phyloP scores from a whole-genome alignment of 2,113 vertebrate genomes.

The Lutjanus erythropterus region DNA sequence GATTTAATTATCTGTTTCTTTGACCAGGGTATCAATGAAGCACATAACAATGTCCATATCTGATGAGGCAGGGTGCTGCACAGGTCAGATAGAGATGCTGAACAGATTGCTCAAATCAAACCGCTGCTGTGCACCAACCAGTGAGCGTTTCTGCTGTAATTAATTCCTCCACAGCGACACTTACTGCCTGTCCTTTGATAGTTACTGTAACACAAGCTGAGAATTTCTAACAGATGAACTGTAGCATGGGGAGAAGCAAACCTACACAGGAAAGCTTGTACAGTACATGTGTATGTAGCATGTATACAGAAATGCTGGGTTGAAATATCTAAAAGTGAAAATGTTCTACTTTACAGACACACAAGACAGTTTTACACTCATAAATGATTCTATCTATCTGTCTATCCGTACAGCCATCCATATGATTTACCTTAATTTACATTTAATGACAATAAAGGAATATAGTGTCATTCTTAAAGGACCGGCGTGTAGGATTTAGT shows the following conservation, averaged over 20 bases:
- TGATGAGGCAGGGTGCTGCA: slow-evolving; percentile 49
- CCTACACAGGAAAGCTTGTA: neutral
- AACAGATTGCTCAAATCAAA: slow-evolving; percentile 41
- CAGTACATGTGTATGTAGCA: neutral
- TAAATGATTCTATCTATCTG: too few relatives aligned
- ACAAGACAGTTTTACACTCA: neutral
- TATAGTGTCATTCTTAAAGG: too few relatives aligned
- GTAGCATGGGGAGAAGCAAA: neutral
- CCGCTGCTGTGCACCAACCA: slow-evolving; percentile 18
- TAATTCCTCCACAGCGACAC: slow-evolving; percentile 29
- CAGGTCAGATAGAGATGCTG: slow-evolving; percentile 48
- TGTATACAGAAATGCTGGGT: slow-evolving; percentile 7
- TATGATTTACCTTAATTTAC: too few relatives aligned
- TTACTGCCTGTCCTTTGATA: neutral
- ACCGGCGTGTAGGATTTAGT: too few relatives aligned
- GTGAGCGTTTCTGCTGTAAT: slow-evolving; percentile 28
- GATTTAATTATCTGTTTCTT: slow-evolving; percentile 48
- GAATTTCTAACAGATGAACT: slow-evolving; percentile 35
- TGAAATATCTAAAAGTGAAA: neutral
- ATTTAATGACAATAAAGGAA: too few relatives aligned
- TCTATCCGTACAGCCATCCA: too few relatives aligned
- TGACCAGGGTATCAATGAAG: slow-evolving; percentile 28
- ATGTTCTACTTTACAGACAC: neutral
- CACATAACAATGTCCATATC: slow-evolving; percentile 45
- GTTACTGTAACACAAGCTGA: slow-evolving; percentile 35